A percentile compares a stretch with the other conserved stretches of the same genome.
phyloP scores from a whole-genome alignment of 2,888 invertebrate genomes.

The Trachelus iudaicus region DNA sequence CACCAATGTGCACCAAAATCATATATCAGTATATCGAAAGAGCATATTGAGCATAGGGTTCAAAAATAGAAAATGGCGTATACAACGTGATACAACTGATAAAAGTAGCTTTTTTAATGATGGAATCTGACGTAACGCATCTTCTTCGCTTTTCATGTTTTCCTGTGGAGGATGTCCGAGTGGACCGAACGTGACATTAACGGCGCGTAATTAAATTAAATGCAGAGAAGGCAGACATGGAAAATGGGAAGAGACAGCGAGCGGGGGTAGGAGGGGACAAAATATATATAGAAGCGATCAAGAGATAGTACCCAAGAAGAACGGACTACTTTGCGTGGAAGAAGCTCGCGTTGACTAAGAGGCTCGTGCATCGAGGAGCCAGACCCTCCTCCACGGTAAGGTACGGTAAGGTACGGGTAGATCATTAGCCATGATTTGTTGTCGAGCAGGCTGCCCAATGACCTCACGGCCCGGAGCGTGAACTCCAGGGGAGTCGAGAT shows the following conservation, averaged over 20 bases:
- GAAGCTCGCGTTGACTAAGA: not conserved
- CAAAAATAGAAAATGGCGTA: not conserved
- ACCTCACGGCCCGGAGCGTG: slow-evolving; percentile 57
- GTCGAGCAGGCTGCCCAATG: slow-evolving; percentile 65
- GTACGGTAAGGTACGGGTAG: slow-evolving; percentile 58
- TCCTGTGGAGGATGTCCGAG: not conserved
- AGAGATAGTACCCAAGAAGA: not conserved
- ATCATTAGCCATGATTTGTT: slow-evolving; percentile 67
- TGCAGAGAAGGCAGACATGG: slow-evolving; percentile 23
- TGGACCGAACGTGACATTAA: not conserved
- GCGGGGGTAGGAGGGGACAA: not conserved
- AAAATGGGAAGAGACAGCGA: slow-evolving; percentile 10
- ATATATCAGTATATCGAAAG: not conserved
- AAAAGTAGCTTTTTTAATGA: not conserved
- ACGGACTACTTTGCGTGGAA: not conserved
- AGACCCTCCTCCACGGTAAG: slow-evolving; percentile 36
- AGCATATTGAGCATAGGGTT: not conserved
- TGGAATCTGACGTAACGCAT: not conserved
- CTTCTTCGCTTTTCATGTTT: not conserved
- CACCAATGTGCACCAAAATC: not conserved
- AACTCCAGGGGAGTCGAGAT: slow-evolving; percentile 53
- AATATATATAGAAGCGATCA: not conserved
- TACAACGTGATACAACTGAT: no score
- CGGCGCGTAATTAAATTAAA: not conserved
- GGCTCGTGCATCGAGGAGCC: slow-evolving; percentile 6